Percentiles rank a stretch among this genome's conserved stretches.
These are phyloP conservation scores for Tenthredo amoena DNA, from an alignment of 2,888 invertebrate genomes.

Conservation along the genomic window DNA sequence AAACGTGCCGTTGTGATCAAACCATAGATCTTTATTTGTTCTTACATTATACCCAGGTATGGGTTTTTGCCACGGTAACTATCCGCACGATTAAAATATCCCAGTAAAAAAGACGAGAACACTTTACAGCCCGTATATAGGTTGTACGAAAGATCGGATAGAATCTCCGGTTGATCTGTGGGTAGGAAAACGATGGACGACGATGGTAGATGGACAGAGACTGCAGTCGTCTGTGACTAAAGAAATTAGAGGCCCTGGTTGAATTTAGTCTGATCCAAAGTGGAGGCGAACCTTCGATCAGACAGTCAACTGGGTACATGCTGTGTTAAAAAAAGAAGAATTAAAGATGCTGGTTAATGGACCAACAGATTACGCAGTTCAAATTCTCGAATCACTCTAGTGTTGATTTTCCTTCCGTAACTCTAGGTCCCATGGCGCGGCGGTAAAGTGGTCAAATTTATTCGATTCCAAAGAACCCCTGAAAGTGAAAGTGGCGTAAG, in stretches of 20 bases:
- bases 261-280: conserved; percentile 25
- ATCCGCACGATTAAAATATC: conserved; percentile 30
- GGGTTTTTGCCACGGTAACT: background rate
- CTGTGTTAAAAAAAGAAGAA: conserved; percentile 8
- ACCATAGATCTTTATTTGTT: background rate
- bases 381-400: conserved; percentile 42
- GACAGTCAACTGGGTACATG: conserved; percentile 1
- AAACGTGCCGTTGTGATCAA: background rate
- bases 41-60: background rate
- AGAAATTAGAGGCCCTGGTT: conserved; percentile 32
- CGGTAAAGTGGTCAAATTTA: conserved; percentile 30
- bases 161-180: background rate
- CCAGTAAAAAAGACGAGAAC: background rate
- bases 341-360: conserved; percentile 60
- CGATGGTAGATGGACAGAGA: background rate
- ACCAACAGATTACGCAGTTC: conserved; percentile 59
- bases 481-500: conserved; percentile 19
- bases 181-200: conserved; percentile 32
- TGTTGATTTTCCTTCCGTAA: conserved; percentile 11
- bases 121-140: background rate
- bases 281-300: conserved; percentile 23
- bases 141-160: background rate
- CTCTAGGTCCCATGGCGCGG: background rate
- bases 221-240: conserved; percentile 51
- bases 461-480: conserved; percentile 26